Base-by-base conservation (phyloP, 2,888 invertebrate species). In the Ectemnius continuus region DNA sequence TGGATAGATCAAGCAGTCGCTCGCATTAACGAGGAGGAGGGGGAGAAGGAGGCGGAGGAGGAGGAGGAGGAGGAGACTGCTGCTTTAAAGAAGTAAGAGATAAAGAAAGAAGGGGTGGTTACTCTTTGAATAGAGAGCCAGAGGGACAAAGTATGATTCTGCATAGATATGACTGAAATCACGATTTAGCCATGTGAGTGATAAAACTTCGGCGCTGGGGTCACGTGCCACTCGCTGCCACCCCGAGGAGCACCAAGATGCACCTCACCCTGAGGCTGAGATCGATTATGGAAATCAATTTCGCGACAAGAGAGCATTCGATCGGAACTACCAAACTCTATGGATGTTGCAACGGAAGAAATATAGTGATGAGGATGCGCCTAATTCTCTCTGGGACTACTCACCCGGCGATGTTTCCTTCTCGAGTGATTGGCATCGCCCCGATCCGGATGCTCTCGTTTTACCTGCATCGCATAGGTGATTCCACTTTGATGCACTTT, bases 1-100 rank as follows among this genome's bases (percentile, higher is more conserved):
- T 88, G 87, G 88, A 88, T 88, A 75, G 87, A 89, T 70, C 81
- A 82, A 14, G 80, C 75, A 26, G 84, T 84, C 20, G 79, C 68
- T 13, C 57, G 26, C 23, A 26, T 60, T 23, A 59, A 69, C 69
- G 60, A 23, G 4, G 52, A 52, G 52, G 16, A 23, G 23, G 23
- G 3, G 23, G 3, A 23, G 23, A 16, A 52, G 52, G 16, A 23
- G 23, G 23, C 2, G 23, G 3, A 23, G 23, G 20, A 20, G 20
- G 23, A 23, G 23, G 3, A 23, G 23, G 23, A 23, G 23, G 58
- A 23, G 4, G 52, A 52, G 52, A 13, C 36, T 36, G 36, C 8
- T 36, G 36, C 36, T 36, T 36, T 36, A 36, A 36, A 6, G 8
- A 36, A 36, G 36, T 36, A 36, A 36, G 36, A 36, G 36, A 36